Percentiles rank a stretch among this genome's conserved stretches.
Evolutionary conservation across 92 coral and sea anemone genomes (phyloP).

Genomic region (Porites divaricata): DNA sequence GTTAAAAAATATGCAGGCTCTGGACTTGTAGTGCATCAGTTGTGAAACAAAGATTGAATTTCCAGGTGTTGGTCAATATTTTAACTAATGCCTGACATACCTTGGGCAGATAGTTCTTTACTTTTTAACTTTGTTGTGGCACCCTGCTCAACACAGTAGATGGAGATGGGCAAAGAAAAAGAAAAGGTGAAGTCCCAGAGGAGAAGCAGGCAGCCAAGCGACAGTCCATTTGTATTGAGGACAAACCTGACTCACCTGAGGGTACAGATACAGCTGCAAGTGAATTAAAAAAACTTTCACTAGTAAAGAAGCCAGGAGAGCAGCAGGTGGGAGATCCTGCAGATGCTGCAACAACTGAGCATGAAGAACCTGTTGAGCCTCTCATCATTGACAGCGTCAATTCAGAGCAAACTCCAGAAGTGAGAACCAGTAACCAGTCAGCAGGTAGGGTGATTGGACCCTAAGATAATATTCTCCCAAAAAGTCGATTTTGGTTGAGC

Average conservation of each 20-base stretch:
- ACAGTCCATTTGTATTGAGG: neutral
- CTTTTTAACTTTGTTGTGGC: too few species aligned
- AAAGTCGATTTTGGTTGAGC: too few species aligned
- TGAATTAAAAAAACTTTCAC: constrained; percentile 18
- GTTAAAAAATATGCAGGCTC: too few species aligned
- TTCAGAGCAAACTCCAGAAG: neutral
- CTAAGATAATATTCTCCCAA: too few species aligned
- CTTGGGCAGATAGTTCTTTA: too few species aligned
- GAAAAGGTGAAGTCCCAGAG: constrained; percentile 4
- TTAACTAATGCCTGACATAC: too few species aligned
- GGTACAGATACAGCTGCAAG: neutral
- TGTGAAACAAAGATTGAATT: too few species aligned
- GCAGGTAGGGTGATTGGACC: constrained; percentile 4
- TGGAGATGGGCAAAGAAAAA: constrained; percentile 19
- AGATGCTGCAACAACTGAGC: neutral
- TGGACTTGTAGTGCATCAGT: too few species aligned
- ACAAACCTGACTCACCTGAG: neutral
- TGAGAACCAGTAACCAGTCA: neutral
- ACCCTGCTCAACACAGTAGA: constrained; percentile 3
- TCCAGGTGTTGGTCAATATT: too few species aligned
- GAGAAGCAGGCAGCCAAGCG: constrained; percentile 33
- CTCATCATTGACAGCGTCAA: neutral
- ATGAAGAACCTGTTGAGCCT: neutral
- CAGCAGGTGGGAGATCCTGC: neutral
- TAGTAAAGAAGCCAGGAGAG: neutral